Evolutionary conservation across 1,140 invertebrate species (phyloP).

Genomic region (Ceratoteleas bidentatus): DNA sequence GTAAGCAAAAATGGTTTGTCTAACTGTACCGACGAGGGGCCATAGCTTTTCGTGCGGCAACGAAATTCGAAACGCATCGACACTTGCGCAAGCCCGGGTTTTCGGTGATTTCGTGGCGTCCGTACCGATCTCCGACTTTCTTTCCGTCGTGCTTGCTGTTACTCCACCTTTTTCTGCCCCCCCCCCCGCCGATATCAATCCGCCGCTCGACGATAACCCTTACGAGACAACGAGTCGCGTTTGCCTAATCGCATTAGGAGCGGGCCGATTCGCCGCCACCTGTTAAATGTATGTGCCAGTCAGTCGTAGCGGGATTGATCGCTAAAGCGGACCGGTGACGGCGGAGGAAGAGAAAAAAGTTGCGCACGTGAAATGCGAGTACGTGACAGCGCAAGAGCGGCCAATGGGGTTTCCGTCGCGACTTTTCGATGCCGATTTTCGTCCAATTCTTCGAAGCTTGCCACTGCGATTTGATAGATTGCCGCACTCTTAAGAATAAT

Average conservation of each 20-base stretch:
- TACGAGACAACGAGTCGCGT: constrained; percentile 45
- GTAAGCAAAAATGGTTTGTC: too few relatives aligned
- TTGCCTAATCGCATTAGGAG: constrained; percentile 63
- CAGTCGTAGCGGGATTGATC: constrained; percentile 50
- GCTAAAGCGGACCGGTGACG: background rate
- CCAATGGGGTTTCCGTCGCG: constrained; percentile 15
- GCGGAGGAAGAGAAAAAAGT: constrained; percentile 7
- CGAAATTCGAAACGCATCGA: too few relatives aligned
- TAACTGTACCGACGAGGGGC: too few relatives aligned
- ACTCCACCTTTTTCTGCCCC: too few relatives aligned
- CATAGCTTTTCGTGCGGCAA: too few relatives aligned
- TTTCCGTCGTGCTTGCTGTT: constrained; percentile 37
- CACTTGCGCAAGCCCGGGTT: too few relatives aligned
- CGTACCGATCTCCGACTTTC: constrained; percentile 38
- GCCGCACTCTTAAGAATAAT: too few relatives aligned
- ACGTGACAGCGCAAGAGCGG: constrained; percentile 14
- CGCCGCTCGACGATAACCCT: constrained; percentile 55
- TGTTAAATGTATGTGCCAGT: constrained; percentile 61
- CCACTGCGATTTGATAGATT: too few relatives aligned
- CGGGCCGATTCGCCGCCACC: constrained; percentile 41
- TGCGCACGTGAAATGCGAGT: constrained; percentile 27
- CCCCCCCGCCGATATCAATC: constrained; percentile 51
- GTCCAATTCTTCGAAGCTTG: background rate
- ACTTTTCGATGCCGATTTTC: background rate
- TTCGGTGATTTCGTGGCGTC: constrained; percentile 19